phyloP scores from a whole-genome alignment of 2,113 vertebrate genomes.

The Brachyhypopomus occidentalis region DNA sequence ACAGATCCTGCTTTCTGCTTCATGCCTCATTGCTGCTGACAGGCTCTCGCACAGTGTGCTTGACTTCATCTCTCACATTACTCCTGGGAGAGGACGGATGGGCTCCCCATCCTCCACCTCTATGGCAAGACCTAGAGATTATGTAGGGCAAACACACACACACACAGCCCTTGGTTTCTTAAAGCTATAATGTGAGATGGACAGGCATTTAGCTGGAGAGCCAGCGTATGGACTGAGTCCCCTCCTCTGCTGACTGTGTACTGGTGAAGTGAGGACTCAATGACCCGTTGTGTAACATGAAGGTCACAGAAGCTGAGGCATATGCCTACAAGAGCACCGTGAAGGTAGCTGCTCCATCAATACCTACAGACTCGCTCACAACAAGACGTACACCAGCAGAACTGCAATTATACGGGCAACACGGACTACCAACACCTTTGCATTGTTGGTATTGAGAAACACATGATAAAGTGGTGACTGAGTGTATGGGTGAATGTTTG shows the following conservation, averaged over 20 bases:
- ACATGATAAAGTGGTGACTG: no score
- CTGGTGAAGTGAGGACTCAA: conserved; percentile 9
- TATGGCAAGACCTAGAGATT: conserved; percentile 48
- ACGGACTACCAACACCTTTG: no score
- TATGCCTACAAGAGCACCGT: neutral
- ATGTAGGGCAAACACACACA: conserved; percentile 40
- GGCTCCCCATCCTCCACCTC: conserved; percentile 50
- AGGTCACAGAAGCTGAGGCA: conserved; percentile 8
- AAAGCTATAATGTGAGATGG: conserved; percentile 21
- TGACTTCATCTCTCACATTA: conserved; percentile 67
- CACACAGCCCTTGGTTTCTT: conserved; percentile 4
- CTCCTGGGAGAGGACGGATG: conserved; percentile 55
- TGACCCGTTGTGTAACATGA: conserved; percentile 2
- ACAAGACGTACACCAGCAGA: conserved; percentile 10
- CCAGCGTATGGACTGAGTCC: neutral
- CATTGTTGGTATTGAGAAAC: no score
- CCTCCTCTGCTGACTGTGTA: neutral
- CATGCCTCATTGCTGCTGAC: conserved; percentile 57
- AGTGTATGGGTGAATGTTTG: no score
- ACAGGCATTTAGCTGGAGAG: neutral
- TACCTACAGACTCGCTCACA: conserved; percentile 30
- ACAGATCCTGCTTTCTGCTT: conserved; percentile 52
- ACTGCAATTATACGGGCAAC: neutral
- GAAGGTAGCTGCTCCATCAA: conserved; percentile 25
- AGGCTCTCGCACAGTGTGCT: conserved; percentile 60